phyloP scores from a whole-genome alignment of 2,113 vertebrate genomes.

The Phyllostomus hastatus region DNA sequence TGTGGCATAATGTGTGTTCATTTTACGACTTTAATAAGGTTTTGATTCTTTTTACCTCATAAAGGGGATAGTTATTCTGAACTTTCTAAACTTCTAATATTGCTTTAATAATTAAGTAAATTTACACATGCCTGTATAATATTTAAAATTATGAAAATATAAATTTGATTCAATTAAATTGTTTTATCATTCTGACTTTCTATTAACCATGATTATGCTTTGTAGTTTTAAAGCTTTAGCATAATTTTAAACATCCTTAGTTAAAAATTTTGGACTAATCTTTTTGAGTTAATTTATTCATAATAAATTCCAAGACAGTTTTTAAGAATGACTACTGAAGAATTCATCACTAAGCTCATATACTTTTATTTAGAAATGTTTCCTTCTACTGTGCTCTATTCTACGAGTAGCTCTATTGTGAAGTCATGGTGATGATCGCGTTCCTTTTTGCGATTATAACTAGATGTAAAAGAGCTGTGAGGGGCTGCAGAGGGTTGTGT shows the following conservation, averaged over 20 bases:
- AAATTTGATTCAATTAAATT: not conserved
- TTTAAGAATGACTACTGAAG: not conserved
- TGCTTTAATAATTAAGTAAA: constrained; percentile 32
- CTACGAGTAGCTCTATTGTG: not conserved
- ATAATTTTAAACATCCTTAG: not conserved
- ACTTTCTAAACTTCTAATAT: not conserved
- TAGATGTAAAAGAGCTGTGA: not conserved
- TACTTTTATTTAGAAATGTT: constrained; percentile 3
- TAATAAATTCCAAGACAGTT: not conserved
- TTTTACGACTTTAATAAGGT: constrained; percentile 12
- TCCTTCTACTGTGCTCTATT: not conserved
- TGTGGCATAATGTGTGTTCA: not conserved
- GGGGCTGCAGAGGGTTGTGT: not conserved
- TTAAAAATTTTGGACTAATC: not conserved
- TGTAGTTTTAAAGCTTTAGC: not conserved
- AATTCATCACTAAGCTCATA: not conserved
- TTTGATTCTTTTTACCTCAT: not conserved
- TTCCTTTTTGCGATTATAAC: not conserved
- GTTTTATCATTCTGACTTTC: not conserved
- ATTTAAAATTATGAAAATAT: constrained; percentile 20
- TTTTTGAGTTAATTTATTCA: not conserved
- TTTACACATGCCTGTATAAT: not conserved
- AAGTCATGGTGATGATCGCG: not conserved
- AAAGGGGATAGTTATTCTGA: not conserved
- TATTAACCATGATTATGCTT: not conserved